Evolutionary conservation across 2,888 invertebrate species (phyloP).

Genomic region (Napeogenes inachia): DNA sequence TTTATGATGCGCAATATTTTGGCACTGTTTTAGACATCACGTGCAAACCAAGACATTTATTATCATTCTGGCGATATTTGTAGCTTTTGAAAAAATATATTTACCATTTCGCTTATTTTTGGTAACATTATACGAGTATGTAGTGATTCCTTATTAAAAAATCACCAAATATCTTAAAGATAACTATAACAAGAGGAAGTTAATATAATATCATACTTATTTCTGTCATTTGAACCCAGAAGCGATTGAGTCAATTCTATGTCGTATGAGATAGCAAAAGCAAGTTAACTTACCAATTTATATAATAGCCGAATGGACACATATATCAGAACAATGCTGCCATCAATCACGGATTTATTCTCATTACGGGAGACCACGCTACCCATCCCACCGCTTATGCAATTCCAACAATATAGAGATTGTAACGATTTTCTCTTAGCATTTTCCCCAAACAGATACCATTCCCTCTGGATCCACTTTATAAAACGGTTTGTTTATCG

Average conservation of each 20-base stretch:
- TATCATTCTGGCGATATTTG: conserved; percentile 61
- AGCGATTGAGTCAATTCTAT: too few relatives aligned
- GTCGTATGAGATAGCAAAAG: too few relatives aligned
- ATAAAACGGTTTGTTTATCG: conserved; percentile 54
- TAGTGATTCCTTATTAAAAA: too few relatives aligned
- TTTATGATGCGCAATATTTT: conserved; percentile 46
- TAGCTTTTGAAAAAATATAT: conserved; percentile 45
- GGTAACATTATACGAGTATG: not conserved
- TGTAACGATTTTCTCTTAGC: conserved; percentile 42
- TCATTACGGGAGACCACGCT: conserved; percentile 32
- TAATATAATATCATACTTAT: too few relatives aligned
- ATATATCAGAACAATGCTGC: conserved; percentile 1
- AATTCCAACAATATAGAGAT: conserved; percentile 36
- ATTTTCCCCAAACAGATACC: conserved; percentile 47
- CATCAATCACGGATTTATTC: conserved; percentile 43
- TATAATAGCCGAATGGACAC: not conserved
- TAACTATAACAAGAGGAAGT: too few relatives aligned
- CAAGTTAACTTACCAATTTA: too few relatives aligned
- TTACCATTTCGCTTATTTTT: not conserved
- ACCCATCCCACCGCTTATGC: conserved; percentile 34
- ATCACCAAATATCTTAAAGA: too few relatives aligned
- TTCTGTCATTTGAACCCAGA: too few relatives aligned
- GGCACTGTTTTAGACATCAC: conserved; percentile 58
- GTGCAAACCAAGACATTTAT: conserved; percentile 42
- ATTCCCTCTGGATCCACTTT: conserved; percentile 47